A percentile compares a stretch with the other conserved stretches of the same genome.
These are phyloP conservation scores for Poecilia gillii DNA, from an alignment of 2,797 vertebrate genomes.

Conservation along the genomic window DNA sequence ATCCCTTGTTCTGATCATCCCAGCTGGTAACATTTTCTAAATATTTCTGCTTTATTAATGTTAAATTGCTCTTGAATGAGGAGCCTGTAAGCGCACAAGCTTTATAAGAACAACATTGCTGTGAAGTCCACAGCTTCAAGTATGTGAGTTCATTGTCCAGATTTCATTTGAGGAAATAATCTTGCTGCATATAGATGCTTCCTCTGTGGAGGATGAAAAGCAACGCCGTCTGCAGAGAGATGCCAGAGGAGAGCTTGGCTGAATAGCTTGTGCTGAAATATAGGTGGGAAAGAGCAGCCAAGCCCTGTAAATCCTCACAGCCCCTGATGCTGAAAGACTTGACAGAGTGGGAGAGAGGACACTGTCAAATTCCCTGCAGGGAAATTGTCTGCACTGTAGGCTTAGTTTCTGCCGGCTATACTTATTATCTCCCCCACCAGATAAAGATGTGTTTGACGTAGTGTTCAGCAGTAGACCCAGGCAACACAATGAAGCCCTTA, in stretches of 20 bases:
- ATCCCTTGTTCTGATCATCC: background rate
- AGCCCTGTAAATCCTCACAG: slow-evolving; percentile 65
- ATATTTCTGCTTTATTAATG: background rate
- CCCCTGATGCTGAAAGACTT: slow-evolving; percentile 42
- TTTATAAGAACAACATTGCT: background rate
- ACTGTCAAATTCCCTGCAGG: slow-evolving; percentile 70
- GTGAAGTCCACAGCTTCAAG: background rate
- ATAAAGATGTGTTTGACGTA: slow-evolving; percentile 69
- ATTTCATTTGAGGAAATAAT: slow-evolving; percentile 10
- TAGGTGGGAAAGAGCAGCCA: slow-evolving; percentile 59
- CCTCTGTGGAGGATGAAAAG: slow-evolving; percentile 30
- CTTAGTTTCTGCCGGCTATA: slow-evolving; percentile 66
- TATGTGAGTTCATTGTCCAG: background rate
- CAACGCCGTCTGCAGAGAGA: slow-evolving; percentile 31
- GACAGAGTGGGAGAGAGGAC: slow-evolving; percentile 52
- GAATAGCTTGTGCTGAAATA: slow-evolving; percentile 61
- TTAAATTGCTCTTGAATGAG: background rate
- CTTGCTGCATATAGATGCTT: slow-evolving; percentile 23
- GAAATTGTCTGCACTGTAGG: slow-evolving; percentile 58
- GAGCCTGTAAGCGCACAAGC: background rate
- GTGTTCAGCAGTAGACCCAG: slow-evolving; percentile 56
- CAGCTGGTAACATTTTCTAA: background rate
- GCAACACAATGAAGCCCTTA: slow-evolving; percentile 32
- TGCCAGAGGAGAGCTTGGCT: slow-evolving; percentile 44
- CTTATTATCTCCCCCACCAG: slow-evolving; percentile 70